These are phyloP conservation scores for Sylvia borin DNA, from an alignment of 2,797 vertebrate genomes.

Conservation along the genomic window DNA sequence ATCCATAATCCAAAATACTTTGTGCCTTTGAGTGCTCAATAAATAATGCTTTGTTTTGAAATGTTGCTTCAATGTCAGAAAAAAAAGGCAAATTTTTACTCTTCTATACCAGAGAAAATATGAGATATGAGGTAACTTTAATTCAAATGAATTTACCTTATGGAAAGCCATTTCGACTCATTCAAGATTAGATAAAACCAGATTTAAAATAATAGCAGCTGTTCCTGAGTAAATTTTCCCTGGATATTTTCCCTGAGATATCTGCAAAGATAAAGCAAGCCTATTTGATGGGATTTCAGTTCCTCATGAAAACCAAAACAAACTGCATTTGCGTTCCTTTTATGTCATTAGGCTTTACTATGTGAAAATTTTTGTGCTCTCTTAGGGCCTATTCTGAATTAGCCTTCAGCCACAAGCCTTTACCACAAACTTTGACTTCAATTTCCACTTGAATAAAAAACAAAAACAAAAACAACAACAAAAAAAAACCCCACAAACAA, in stretches of 20 bases:
- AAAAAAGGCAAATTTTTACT: not conserved
- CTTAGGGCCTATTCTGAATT: not conserved
- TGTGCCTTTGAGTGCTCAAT: not conserved
- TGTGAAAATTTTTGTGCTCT: not conserved
- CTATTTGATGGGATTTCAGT: not conserved
- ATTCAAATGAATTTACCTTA: not conserved
- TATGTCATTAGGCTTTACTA: not conserved
- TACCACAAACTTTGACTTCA: not conserved
- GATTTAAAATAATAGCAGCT: not conserved
- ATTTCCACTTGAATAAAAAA: not conserved
- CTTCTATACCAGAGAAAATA: not conserved
- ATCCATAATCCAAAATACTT: not conserved
- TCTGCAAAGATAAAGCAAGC: not conserved
- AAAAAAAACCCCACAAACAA: too few species aligned
- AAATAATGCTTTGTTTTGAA: not conserved
- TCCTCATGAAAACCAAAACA: not conserved
- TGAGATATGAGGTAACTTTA: not conserved
- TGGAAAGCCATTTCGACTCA: not conserved
- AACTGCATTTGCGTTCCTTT: not conserved
- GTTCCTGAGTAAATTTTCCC: not conserved
- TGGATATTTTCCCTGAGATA: not conserved
- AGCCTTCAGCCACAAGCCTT: not conserved
- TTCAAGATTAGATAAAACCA: not conserved
- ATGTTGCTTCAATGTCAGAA: not conserved
- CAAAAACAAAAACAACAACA: too few species aligned